A percentile compares a stretch with the other conserved stretches of the same genome.
These are phyloP conservation scores for Cynodonichthys magdalenae DNA, from an alignment of 2,797 vertebrate species.

Conservation along the genomic window DNA sequence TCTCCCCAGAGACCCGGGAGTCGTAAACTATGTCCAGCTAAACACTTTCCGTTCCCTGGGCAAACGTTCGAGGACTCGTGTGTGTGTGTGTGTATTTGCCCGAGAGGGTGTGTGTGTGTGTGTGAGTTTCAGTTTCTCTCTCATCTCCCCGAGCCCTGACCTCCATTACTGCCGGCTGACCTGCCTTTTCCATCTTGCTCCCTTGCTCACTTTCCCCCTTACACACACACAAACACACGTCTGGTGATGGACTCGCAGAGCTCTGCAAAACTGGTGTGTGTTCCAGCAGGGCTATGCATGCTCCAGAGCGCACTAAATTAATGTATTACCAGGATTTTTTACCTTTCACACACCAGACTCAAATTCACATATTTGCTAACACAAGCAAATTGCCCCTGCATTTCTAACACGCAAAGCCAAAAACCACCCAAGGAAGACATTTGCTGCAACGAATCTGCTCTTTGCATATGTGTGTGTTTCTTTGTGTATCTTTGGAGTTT, in stretches of 20 bases:
- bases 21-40: conserved; percentile 60
- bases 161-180: conserved; percentile 74
- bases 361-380: conserved; percentile 50
- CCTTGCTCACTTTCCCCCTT: conserved; percentile 43
- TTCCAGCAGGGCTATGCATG: neutral
- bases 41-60: conserved; percentile 52
- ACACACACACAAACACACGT: conserved; percentile 18
- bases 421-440: conserved; percentile 31
- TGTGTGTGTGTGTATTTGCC: conserved; percentile 11
- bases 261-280: conserved; percentile 9
- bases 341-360: conserved; percentile 32
- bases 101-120: neutral
- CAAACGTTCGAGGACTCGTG: conserved; percentile 31
- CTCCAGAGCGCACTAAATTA: conserved; percentile 30
- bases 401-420: conserved; percentile 1
- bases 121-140: conserved; percentile 48
- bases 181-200: conserved; percentile 49
- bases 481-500: conserved; percentile 41
- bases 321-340: conserved; percentile 19
- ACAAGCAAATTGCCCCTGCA: conserved; percentile 23
- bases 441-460: conserved; percentile 20
- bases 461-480: conserved; percentile 29
- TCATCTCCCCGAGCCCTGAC: conserved; percentile 68
- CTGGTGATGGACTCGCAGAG: conserved; percentile 29
- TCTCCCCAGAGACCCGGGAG: conserved; percentile 48